Base-by-base conservation (phyloP, 2,888 invertebrate species). In the Drosophila imparisetae region DNA sequence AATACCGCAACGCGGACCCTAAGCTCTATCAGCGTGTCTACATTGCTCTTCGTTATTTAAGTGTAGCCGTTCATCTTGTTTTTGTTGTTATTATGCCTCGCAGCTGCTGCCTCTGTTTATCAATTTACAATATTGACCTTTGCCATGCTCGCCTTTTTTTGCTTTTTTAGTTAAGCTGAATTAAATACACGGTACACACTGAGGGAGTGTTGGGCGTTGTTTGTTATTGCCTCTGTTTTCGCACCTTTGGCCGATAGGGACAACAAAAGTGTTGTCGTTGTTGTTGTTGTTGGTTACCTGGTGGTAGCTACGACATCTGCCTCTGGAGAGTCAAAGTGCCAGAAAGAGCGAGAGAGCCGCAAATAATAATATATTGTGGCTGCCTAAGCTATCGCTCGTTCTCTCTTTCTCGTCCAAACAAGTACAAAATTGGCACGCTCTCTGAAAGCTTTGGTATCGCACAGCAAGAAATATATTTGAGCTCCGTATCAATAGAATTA, bases 61-160 rank as follows among this genome's bases (percentile, higher is more conserved):
- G 48, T 61, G 53, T 40, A 36, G 49, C 21, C 29, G n/a, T 55
- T 27, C 32, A 21, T 53, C 15, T 58, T 53, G 64, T 50, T 58
- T 52, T 58, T 54, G 42, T 38, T 68, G 64, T 49, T 67, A 61
- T 69, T 73, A 55, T 62, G 67, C 58, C 61, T 24, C 15, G 57
- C 18, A 42, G 62, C 40, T 60, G 52, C 66, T 72, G 78, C 38
- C 54, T 38, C 70, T 80, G 81, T 89, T 86, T 90, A 86, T 89
- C 90, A 89, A 89, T 89, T 89, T 86, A 78, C 84, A 89, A 90
- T 86, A 81, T 86, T 86, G 86, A 86, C 86, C 90, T 90, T 90
- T 90, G 79, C 62, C 81, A 45, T 45, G 45, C 45, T 45, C 15
- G 24, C 45, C 45, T 45, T 55, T 32, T 52, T 50, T 54, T 72